Conservation (phyloP, 2,797 vertebrate species). For the Sciurus carolinensis region DNA sequence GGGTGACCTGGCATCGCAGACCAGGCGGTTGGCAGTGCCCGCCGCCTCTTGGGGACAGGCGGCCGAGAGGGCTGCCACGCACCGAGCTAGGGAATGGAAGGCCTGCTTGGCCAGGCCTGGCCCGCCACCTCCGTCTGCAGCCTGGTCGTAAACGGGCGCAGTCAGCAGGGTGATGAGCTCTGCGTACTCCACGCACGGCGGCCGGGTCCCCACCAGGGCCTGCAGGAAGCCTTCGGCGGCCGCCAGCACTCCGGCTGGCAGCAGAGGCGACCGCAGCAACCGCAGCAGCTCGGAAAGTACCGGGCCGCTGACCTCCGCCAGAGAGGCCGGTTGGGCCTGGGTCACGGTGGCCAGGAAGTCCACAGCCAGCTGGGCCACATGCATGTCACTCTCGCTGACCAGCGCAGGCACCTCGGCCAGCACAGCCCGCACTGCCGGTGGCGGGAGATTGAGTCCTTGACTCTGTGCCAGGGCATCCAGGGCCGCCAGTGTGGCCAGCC, state of each 20-base stretch:
- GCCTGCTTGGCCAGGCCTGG: slow-evolving; percentile 92
- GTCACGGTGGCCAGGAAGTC: slow-evolving; percentile 92
- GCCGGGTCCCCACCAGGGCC: slow-evolving; percentile 91
- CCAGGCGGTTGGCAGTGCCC: slow-evolving; percentile 89
- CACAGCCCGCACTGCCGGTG: slow-evolving; percentile 90
- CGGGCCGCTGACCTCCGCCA: slow-evolving; percentile 91
- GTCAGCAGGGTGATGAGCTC: slow-evolving; percentile 94
- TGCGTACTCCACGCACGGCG: slow-evolving; percentile 88
- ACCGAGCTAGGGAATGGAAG: slow-evolving; percentile 93
- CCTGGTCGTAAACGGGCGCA: slow-evolving; percentile 88
- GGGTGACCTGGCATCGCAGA: slow-evolving; percentile 92
- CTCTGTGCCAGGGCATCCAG: slow-evolving; percentile 93
- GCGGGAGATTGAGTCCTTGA: slow-evolving; percentile 93
- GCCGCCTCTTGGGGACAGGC: slow-evolving; percentile 93
- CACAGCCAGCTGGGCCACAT: slow-evolving; percentile 94
- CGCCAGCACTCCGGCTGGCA: slow-evolving; percentile 92
- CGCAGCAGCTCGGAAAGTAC: slow-evolving; percentile 92
- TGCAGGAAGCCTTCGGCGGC: slow-evolving; percentile 94
- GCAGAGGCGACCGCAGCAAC: slow-evolving; percentile 94
- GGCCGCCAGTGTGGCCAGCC: slow-evolving; percentile 93
- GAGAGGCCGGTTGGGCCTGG: slow-evolving; percentile 91
- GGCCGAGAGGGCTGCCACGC: slow-evolving; percentile 93
- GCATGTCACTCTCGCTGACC: slow-evolving; percentile 96
- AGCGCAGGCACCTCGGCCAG: slow-evolving; percentile 93
- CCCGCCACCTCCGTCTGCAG: background rate